Conservation (phyloP, 2,797 vertebrate genomes). For the Protonibea diacanthus region DNA sequence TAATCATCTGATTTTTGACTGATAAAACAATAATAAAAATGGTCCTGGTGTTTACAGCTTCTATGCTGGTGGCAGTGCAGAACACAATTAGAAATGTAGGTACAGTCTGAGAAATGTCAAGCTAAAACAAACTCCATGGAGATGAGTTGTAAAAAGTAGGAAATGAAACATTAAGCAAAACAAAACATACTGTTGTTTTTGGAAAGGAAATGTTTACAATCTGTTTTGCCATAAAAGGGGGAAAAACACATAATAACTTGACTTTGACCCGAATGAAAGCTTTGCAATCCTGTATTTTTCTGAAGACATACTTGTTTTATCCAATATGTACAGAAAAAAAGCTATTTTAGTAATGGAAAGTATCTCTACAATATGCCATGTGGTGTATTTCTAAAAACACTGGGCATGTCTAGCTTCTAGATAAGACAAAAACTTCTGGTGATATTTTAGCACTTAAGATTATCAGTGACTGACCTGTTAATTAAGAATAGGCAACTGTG, state of each 20-base stretch:
- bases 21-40: not conserved
- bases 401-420: not conserved
- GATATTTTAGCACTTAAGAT: not conserved
- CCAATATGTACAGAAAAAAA: not conserved
- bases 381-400: not conserved
- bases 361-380: no score
- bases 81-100: not conserved
- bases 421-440: not conserved
- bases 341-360: not conserved
- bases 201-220: not conserved
- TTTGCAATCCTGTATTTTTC: not conserved
- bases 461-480: slow-evolving; percentile 7
- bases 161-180: no score
- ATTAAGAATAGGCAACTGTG: slow-evolving; percentile 5
- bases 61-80: not conserved
- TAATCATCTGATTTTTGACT: not conserved
- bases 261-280: not conserved
- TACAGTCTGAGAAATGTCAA: not conserved
- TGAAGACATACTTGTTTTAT: not conserved
- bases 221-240: not conserved
- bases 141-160: not conserved
- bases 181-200: no score
- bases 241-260: not conserved
- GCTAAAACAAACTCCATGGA: not conserved
- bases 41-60: not conserved